Evolutionary conservation across 1,140 invertebrate genomes (phyloP).

Genomic region (Chionoecetes opilio): DNA sequence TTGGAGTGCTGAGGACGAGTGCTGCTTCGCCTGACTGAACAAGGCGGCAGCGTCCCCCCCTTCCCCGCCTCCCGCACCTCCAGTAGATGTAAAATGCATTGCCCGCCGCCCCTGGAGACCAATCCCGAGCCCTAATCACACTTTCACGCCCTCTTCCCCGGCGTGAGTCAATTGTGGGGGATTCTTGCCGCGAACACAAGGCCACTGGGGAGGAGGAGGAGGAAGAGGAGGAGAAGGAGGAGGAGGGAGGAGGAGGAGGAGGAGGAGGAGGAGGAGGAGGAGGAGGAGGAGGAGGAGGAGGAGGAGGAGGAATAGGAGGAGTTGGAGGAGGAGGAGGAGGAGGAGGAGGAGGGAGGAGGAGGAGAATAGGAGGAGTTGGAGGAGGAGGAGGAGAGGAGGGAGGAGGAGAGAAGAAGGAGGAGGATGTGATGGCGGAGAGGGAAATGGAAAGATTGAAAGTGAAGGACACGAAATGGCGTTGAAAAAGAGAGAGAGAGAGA

Average conservation of each 20-base stretch:
- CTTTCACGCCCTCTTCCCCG: slow-evolving; percentile 63
- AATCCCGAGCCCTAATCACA: slow-evolving; percentile 73
- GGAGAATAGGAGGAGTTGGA: not conserved
- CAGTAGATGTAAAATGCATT: slow-evolving; percentile 74
- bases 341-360: not conserved
- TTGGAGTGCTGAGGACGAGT: not conserved
- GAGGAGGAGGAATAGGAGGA: not conserved
- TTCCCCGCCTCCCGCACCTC: slow-evolving; percentile 20
- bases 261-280: not conserved
- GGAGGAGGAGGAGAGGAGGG: not conserved
- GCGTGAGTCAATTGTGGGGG: slow-evolving; percentile 67
- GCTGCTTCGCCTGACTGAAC: not conserved
- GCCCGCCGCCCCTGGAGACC: slow-evolving; percentile 50
- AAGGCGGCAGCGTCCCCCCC: not conserved
- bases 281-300: not conserved
- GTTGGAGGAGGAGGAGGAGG: not conserved
- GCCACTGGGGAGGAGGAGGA: slow-evolving; percentile 41
- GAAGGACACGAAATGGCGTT: too few relatives aligned
- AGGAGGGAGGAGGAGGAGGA: not conserved
- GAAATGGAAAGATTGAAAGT: slow-evolving; percentile 12
- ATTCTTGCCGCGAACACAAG: slow-evolving; percentile 36
- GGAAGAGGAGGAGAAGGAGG: slow-evolving; percentile 20
- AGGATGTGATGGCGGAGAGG: not conserved
- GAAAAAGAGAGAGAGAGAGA: not conserved
- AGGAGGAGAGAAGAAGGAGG: not conserved